Evolutionary conservation across 2,888 invertebrate species (phyloP).

Genomic region (Idaea dimidiata): DNA sequence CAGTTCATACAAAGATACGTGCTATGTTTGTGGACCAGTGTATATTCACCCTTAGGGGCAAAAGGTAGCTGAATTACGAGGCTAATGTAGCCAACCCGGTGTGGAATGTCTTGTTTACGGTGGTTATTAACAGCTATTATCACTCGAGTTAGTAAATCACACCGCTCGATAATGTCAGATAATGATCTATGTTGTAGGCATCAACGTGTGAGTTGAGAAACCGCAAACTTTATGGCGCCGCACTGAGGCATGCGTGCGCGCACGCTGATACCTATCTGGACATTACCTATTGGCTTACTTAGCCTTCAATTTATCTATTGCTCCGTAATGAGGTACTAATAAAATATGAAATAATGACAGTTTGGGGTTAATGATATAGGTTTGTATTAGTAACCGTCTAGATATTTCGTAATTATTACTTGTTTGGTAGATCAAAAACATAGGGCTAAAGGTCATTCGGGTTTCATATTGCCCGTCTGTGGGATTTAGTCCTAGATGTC

Average conservation of each 20-base stretch:
- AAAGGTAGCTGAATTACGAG: constrained; percentile 49
- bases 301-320: constrained; percentile 20
- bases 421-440: not conserved
- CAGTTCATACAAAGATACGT: no score
- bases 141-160: constrained; percentile 69
- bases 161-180: constrained; percentile 63
- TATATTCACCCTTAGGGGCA: constrained; percentile 25
- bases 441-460: not conserved
- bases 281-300: constrained; percentile 6
- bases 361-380: constrained; percentile 1
- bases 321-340: constrained; percentile 16
- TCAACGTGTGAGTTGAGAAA: constrained; percentile 61
- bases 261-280: constrained; percentile 10
- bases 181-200: constrained; percentile 58
- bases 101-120: constrained; percentile 36
- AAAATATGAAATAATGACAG: constrained; percentile 12
- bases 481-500: no score
- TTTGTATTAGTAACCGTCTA: not conserved
- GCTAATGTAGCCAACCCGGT: constrained; percentile 35
- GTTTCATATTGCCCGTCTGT: no score
- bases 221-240: constrained; percentile 49
- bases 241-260: constrained; percentile 16
- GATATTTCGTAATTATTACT: not conserved
- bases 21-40: no score
- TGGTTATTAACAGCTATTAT: constrained; percentile 64